phyloP scores from a whole-genome alignment of 2,888 invertebrate species.

The Tetranychus piercei region DNA sequence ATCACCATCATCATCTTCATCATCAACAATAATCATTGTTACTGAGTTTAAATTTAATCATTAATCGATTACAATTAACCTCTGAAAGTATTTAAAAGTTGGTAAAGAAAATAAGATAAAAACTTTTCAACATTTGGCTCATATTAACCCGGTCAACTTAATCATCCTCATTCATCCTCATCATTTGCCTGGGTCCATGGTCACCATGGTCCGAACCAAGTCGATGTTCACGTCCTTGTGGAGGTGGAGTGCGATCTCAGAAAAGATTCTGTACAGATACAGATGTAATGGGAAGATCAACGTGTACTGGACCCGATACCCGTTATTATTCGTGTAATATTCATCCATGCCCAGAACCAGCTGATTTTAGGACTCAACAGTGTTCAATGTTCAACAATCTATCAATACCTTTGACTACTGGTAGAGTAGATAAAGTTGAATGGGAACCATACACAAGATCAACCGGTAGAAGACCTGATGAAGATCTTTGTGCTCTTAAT shows the following conservation, averaged over 20 bases:
- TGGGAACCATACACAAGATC: slow-evolving; percentile 49
- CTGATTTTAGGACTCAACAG: slow-evolving; percentile 71
- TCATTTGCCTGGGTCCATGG: slow-evolving; percentile 21
- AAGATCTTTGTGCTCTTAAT: not conserved
- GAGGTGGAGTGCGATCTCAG: slow-evolving; percentile 75
- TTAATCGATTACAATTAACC: too few species aligned
- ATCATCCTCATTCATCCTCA: not conserved
- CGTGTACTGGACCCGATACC: slow-evolving; percentile 56
- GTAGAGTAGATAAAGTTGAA: not conserved
- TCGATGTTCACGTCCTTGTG: slow-evolving; percentile 68
- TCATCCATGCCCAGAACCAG: slow-evolving; percentile 61
- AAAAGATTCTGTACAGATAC: slow-evolving; percentile 50
- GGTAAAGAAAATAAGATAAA: not conserved
- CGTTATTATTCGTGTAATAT: slow-evolving; percentile 80
- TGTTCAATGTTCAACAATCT: slow-evolving; percentile 64
- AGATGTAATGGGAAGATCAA: not conserved
- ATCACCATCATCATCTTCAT: not conserved
- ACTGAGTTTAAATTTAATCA: too few species aligned
- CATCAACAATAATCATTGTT: too few species aligned
- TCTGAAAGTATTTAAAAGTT: too few species aligned
- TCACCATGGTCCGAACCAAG: slow-evolving; percentile 23
- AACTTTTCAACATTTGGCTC: not conserved
- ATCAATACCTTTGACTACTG: not conserved
- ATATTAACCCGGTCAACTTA: not conserved
- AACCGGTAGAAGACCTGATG: slow-evolving; percentile 30